Base-by-base conservation (phyloP, 2,888 invertebrate species). In the Stenodema calcarata region DNA sequence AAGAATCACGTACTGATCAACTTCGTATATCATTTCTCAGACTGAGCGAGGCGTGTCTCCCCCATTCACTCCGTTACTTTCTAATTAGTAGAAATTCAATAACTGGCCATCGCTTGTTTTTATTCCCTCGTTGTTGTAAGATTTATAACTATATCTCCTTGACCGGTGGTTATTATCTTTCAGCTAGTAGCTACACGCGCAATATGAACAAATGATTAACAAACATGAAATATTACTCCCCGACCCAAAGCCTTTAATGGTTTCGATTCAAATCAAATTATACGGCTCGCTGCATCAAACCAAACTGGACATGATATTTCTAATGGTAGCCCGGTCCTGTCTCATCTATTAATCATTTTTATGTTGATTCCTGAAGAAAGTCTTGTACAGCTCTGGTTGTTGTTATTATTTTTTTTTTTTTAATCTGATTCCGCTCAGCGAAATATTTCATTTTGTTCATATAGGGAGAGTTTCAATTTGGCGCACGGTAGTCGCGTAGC, bases 61-160 rank as follows among this genome's bases (percentile, higher is more conserved):
- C 42, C 47, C 73, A 14, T 44, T 27, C 23, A 62, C 62, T 44
- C 82, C 82, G 82, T 82, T 82, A 82, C 82, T 82, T 82, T 82
- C 82, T 82, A 82, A 82, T 82, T 82, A 82, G 82, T 82, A 82
- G 82, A 82, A 82, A 82, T 82, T 82, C 82, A 82, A 82, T 82
- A 82, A 82, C 54, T 82, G 82, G 69, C 82, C 69, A 82, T 30
- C 62, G 41, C 78, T 69, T 41, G 62, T 47, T 47, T 30, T 69
- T 82, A 30, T 42, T 82, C 69, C 42, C 41, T 82, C 82, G 44
- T 69, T 9, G 30, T n/a, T 54, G 41, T 35, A n/a, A 82, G 82
- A 82, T 82, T 82, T 82, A 82, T 82, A 82, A 82, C 82, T 82
- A 62, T 82, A 82, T 82, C 54, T 82, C 81, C 35, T 69, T 27